Percentiles rank a stretch among this genome's conserved stretches.
Conservation (phyloP, 2,113 vertebrate genomes). For the Cettia cetti region DNA sequence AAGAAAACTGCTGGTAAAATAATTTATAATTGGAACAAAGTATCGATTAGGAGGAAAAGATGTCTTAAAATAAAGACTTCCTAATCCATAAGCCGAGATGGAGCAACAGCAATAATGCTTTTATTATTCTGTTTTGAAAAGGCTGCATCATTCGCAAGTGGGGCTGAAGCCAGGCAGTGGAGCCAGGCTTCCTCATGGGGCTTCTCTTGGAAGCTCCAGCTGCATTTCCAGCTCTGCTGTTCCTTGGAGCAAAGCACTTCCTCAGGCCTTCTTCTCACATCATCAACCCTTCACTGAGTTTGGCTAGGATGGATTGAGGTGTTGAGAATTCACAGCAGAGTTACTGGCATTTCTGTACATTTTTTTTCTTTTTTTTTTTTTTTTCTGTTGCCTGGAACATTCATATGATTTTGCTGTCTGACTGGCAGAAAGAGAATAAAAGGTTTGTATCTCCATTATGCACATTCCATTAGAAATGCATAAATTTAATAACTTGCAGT, state of each 20-base stretch:
- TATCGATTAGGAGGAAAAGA: constrained; percentile 25
- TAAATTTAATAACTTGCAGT: not conserved
- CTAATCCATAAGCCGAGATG: constrained; percentile 32
- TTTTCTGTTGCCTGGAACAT: not conserved
- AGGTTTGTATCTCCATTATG: not conserved
- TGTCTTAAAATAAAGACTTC: constrained; percentile 46
- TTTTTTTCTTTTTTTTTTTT: too few species aligned
- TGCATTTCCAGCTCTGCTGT: not conserved
- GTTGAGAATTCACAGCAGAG: not conserved
- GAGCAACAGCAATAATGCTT: constrained; percentile 29
- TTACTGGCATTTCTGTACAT: not conserved
- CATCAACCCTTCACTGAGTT: not conserved
- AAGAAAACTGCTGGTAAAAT: constrained; percentile 58
- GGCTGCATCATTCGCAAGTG: not conserved
- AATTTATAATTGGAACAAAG: constrained; percentile 60
- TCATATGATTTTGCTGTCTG: not conserved
- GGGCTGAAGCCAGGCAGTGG: not conserved
- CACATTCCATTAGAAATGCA: not conserved
- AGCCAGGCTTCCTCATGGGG: not conserved
- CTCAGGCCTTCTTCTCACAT: not conserved
- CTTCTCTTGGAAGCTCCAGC: not conserved
- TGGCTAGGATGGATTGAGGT: not conserved
- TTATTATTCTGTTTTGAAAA: not conserved
- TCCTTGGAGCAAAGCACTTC: not conserved
- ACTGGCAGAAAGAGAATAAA: not conserved